Evolutionary conservation across 1,140 invertebrate genomes (phyloP).

Genomic region (Drosophila tsacasi): DNA sequence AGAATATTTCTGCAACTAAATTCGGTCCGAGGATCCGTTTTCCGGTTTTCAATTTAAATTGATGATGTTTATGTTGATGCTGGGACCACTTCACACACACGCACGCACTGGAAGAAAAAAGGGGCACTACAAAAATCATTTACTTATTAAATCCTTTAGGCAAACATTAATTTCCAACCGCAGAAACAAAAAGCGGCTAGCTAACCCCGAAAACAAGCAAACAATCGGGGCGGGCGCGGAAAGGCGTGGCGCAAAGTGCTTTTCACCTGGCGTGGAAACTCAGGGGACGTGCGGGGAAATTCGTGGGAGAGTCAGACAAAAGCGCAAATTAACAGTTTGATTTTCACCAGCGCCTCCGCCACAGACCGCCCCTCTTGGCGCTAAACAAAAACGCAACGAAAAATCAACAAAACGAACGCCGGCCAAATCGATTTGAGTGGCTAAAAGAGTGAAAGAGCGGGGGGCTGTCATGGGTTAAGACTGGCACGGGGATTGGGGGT

Average conservation of each 20-base stretch:
- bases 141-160: constrained; percentile 80
- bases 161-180: constrained; percentile 79
- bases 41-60: constrained; percentile 53
- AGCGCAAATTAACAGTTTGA: constrained; percentile 83
- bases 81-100: constrained; percentile 16
- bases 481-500: neutral
- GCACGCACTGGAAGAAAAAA: constrained; percentile 9
- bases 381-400: constrained; percentile 80
- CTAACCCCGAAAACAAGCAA: constrained; percentile 70
- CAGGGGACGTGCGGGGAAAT: neutral
- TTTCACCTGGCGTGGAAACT: constrained; percentile 41
- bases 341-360: constrained; percentile 44
- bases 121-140: constrained; percentile 70
- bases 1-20: constrained; percentile 42
- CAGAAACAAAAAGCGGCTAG: constrained; percentile 69
- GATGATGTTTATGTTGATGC: constrained; percentile 55
- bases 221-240: constrained; percentile 25
- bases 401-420: constrained; percentile 73
- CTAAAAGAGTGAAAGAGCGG: constrained; percentile 12
- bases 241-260: constrained; percentile 66
- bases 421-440: constrained; percentile 73
- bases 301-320: constrained; percentile 68
- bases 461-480: constrained; percentile 15
- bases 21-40: constrained; percentile 24
- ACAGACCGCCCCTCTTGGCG: constrained; percentile 8